These are phyloP conservation scores for Malurus cyaneus DNA, from an alignment of 2,113 vertebrate genomes.

Conservation along the genomic window DNA sequence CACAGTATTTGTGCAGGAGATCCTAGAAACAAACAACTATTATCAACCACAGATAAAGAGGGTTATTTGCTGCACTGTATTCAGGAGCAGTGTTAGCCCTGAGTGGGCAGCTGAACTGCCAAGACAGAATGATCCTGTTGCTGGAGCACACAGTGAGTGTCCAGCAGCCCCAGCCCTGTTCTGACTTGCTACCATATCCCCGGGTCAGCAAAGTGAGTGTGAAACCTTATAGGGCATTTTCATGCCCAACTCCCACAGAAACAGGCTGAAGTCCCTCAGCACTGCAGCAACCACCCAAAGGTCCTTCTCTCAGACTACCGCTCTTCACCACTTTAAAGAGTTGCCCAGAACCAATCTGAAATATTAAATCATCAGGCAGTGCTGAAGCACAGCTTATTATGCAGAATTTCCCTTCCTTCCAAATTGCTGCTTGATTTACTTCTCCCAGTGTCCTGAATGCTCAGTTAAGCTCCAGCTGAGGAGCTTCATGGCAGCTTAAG, in stretches of 20 bases:
- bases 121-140: not conserved
- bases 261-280: not conserved
- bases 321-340: not conserved
- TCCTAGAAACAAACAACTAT: conserved; percentile 67
- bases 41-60: not conserved
- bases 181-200: not conserved
- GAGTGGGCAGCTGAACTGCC: not conserved
- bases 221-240: not conserved
- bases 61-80: not conserved
- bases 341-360: not conserved
- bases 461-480: not conserved
- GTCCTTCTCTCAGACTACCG: not conserved
- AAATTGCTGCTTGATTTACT: not conserved
- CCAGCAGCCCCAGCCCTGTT: not conserved
- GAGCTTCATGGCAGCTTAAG: not conserved
- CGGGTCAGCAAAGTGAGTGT: not conserved
- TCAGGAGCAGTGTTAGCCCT: not conserved
- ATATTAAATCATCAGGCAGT: not conserved
- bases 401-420: not conserved
- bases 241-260: not conserved
- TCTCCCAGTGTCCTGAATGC: not conserved
- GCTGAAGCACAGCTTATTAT: not conserved
- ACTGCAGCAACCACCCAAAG: not conserved
- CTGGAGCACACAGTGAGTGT: not conserved
- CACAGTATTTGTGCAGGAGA: conserved; percentile 81